These are phyloP conservation scores for Acleris literana DNA, from an alignment of 2,888 invertebrate species.

Conservation along the genomic window DNA sequence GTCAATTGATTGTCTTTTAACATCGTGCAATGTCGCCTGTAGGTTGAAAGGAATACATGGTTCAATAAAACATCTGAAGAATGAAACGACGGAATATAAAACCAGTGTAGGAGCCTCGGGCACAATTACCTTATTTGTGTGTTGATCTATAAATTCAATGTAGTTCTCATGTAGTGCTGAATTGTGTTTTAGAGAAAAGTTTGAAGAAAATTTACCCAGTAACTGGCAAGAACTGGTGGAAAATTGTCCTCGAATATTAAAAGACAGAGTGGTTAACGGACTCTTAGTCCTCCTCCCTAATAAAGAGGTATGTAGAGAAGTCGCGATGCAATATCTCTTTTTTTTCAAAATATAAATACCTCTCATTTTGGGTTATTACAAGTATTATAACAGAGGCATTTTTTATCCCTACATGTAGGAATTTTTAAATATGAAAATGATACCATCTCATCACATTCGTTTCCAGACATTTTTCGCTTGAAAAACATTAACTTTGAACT, in stretches of 20 bases:
- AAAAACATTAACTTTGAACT: slow-evolving; percentile 20
- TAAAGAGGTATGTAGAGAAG: slow-evolving; percentile 61
- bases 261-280: slow-evolving; percentile 80
- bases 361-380: not conserved
- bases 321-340: slow-evolving; percentile 11
- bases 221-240: slow-evolving; percentile 87
- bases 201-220: slow-evolving; percentile 86
- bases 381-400: not conserved
- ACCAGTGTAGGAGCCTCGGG: not conserved
- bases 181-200: slow-evolving; percentile 77
- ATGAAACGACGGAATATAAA: too few species aligned
- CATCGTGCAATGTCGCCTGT: too few species aligned
- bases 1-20: too few species aligned
- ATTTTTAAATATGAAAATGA: not conserved
- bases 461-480: slow-evolving; percentile 19
- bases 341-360: slow-evolving; percentile 7
- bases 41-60: too few species aligned
- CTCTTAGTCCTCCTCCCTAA: slow-evolving; percentile 76
- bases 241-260: slow-evolving; percentile 79
- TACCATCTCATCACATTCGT: slow-evolving; percentile 19
- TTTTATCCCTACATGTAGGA: not conserved
- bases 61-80: too few species aligned
- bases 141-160: slow-evolving; percentile 4
- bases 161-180: slow-evolving; percentile 23
- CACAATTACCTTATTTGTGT: not conserved